Evolutionary conservation across 2,888 invertebrate genomes (phyloP), one percentile per base, ranked within the genome.

Genomic region (Malacosoma neustria): DNA sequence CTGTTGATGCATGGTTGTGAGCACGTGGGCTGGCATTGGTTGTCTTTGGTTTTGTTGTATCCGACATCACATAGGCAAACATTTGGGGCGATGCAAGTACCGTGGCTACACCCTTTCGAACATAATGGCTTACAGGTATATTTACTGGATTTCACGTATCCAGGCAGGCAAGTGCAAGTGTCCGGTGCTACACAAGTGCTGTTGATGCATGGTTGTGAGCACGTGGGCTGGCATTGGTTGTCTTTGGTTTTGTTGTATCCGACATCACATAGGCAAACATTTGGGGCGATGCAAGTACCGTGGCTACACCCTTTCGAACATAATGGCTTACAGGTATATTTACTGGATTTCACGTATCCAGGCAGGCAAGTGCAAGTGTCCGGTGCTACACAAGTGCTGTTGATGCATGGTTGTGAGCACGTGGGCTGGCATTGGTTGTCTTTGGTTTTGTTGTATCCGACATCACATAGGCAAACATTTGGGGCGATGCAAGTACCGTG

Each of bases 41-140:
- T 29, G 4, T 15, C 30, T 30, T 12, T 9, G 35, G 42, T 11
- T n/a, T 34, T 13, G 29, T 36, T 29, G 32, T 40, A 56, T 1
- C 54, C 56, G 29, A 29, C 1, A 4, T 48, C 29, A 36, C 56
- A 56, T 7, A 1, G 4, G 15, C 56, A 57, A 1, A 29, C 38
- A 7, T 50, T 49, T 1, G 57, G 54, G 3, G 31, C 36, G 0
- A 33, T 4, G n/a, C 57, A 57, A 1, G 7, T 35, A 3, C 54
- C 54, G 29, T 43, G 38, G 3, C 36, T 15, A 9, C 54, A 48
- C 2, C 48, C 42, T 11, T 35, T 29, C 6, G 40, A 41, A 33
- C 48, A 53, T 33, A 41, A 38, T 1, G 52, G 49, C 7, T 40
- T 30, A 9, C 52, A 15, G 5, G 15, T 7, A 15, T 15, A 1